Evolutionary conservation across 2,888 invertebrate genomes (phyloP).

Genomic region (Tetheella fluctuosa): DNA sequence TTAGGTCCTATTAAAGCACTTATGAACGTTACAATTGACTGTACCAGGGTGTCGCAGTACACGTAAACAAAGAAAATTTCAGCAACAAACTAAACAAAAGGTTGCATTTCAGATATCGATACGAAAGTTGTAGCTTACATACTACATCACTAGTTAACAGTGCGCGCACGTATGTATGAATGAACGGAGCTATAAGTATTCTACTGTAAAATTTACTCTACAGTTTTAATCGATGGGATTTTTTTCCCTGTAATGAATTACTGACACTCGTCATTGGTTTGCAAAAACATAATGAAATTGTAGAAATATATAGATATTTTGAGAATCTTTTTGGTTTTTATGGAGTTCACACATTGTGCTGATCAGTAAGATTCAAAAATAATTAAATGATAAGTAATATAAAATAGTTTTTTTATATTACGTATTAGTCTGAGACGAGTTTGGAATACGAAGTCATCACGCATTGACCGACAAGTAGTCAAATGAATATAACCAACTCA

Average conservation of each 20-base stretch:
- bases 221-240: not conserved
- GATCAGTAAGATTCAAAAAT: no score
- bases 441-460: not conserved
- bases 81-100: no score
- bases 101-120: not conserved
- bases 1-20: no score
- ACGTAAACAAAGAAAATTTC: no score
- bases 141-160: not conserved
- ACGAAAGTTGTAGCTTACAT: not conserved
- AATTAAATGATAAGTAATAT: no score
- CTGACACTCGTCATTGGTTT: not conserved
- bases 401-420: no score
- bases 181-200: not conserved
- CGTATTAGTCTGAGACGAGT: no score
- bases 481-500: conserved; percentile 37
- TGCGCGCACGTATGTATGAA: conserved; percentile 6
- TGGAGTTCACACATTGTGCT: not conserved
- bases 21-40: no score
- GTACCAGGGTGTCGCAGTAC: no score
- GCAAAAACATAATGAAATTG: not conserved
- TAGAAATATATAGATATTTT: no score
- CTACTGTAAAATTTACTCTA: conserved; percentile 2
- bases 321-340: not conserved
- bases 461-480: conserved; percentile 13
- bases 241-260: not conserved